A percentile compares a stretch with the other conserved stretches of the same genome.
Conservation (phyloP, 2,797 vertebrate species). For the Ispidina picta region DNA sequence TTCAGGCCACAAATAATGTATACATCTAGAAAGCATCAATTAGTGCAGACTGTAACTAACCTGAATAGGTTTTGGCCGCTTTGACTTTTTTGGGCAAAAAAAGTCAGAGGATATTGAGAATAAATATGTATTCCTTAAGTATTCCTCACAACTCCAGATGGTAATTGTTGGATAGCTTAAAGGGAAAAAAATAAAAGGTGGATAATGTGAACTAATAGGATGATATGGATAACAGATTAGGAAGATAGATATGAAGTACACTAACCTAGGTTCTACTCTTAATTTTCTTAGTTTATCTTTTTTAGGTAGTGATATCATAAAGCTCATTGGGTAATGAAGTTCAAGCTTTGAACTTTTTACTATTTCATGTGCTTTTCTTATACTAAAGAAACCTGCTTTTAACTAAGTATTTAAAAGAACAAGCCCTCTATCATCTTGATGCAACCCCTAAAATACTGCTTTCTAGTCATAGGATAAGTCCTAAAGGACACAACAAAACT, state of each 20-base stretch:
- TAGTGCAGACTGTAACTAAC: background rate
- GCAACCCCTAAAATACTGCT: background rate
- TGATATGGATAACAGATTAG: background rate
- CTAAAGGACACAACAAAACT: background rate
- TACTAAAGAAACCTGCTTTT: background rate
- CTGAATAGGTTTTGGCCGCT: background rate
- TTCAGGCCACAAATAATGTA: background rate
- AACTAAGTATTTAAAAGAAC: background rate
- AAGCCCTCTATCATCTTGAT: background rate
- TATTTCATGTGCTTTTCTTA: background rate
- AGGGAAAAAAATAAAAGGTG: background rate
- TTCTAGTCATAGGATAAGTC: background rate
- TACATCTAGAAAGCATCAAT: background rate
- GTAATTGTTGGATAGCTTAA: background rate
- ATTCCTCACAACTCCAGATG: background rate
- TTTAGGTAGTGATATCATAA: background rate
- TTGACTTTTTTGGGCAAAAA: background rate
- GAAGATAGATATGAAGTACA: background rate
- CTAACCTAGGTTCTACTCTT: background rate
- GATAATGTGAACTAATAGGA: background rate
- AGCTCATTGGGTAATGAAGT: background rate
- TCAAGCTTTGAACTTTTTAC: background rate
- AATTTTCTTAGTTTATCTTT: background rate
- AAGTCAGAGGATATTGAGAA: background rate
- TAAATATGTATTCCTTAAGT: background rate